Percentiles rank a stretch among this genome's conserved stretches.
These are phyloP conservation scores for Agraylea sexmaculata DNA, from an alignment of 1,140 invertebrate species.

Conservation along the genomic window DNA sequence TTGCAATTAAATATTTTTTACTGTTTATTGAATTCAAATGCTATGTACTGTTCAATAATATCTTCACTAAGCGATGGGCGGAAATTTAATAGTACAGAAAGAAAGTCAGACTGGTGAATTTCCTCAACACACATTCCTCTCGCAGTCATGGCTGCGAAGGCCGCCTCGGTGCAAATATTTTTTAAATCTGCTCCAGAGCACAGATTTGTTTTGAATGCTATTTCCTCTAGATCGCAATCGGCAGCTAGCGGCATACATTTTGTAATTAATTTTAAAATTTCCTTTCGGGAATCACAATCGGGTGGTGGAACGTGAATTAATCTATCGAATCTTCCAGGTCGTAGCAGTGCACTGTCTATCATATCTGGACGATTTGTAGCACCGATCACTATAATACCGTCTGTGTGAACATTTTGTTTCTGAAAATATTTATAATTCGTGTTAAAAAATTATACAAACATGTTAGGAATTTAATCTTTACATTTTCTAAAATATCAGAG, in stretches of 20 bases:
- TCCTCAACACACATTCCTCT: conserved; percentile 36
- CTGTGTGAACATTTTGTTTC: no score
- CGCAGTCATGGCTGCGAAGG: conserved; percentile 48
- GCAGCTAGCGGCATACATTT: conserved; percentile 48
- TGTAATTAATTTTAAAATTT: conserved; percentile 48
- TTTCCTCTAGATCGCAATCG: conserved; percentile 43
- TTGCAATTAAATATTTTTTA: no score
- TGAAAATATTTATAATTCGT: no score
- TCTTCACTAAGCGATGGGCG: conserved; percentile 35
- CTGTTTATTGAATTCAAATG: no score
- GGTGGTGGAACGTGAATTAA: conserved; percentile 67
- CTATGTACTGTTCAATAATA: conserved; percentile 13
- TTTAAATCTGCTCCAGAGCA: conserved; percentile 73
- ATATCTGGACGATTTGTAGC: conserved; percentile 71
- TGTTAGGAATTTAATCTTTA: no score
- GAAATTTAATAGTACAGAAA: conserved; percentile 36
- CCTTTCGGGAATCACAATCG: conserved; percentile 43
- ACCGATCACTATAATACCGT: conserved; percentile 52
- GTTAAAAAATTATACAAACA: no score
- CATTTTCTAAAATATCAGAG: conserved; percentile 10
- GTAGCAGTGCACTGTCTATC: conserved; percentile 62
- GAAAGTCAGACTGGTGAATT: conserved; percentile 43
- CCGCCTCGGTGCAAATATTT: conserved; percentile 61
- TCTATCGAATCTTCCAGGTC: conserved; percentile 65
- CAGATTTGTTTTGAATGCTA: conserved; percentile 48